These are phyloP conservation scores for Actenoides lindsayi DNA, from an alignment of 2,113 vertebrate genomes.

Conservation along the genomic window DNA sequence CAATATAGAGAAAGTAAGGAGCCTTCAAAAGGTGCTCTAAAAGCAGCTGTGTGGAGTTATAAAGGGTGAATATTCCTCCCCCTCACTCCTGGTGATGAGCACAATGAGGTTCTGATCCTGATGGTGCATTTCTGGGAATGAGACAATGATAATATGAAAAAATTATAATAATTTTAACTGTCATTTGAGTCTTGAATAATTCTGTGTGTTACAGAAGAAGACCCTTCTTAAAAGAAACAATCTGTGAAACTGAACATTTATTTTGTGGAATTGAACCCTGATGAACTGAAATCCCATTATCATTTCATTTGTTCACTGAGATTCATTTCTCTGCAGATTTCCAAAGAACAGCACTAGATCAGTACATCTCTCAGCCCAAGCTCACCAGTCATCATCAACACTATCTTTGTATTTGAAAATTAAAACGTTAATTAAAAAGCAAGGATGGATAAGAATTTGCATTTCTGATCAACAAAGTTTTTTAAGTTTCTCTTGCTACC, in stretches of 20 bases:
- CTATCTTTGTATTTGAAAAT: slow-evolving; percentile 74
- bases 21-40: neutral
- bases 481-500: slow-evolving; percentile 44
- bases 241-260: slow-evolving; percentile 60
- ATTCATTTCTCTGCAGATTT: slow-evolving; percentile 70
- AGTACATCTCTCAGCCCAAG: slow-evolving; percentile 65
- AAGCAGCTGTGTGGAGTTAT: neutral
- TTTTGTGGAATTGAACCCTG: slow-evolving; percentile 59
- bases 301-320: slow-evolving; percentile 72
- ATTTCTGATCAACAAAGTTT: slow-evolving; percentile 75
- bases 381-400: slow-evolving; percentile 72
- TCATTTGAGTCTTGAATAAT: neutral
- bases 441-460: slow-evolving; percentile 67
- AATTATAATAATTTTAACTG: neutral
- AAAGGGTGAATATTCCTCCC: neutral
- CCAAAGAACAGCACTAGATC: slow-evolving; percentile 69
- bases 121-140: neutral
- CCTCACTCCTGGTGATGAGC: neutral
- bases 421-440: slow-evolving; percentile 75
- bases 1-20: neutral
- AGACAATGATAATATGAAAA: slow-evolving; percentile 9
- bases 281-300: slow-evolving; percentile 71
- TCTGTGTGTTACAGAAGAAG: slow-evolving; percentile 32
- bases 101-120: neutral
- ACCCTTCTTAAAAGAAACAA: slow-evolving; percentile 37